Evolutionary conservation across 2,888 invertebrate species (phyloP).

Genomic region (Drosophila pseudotalamancana): DNA sequence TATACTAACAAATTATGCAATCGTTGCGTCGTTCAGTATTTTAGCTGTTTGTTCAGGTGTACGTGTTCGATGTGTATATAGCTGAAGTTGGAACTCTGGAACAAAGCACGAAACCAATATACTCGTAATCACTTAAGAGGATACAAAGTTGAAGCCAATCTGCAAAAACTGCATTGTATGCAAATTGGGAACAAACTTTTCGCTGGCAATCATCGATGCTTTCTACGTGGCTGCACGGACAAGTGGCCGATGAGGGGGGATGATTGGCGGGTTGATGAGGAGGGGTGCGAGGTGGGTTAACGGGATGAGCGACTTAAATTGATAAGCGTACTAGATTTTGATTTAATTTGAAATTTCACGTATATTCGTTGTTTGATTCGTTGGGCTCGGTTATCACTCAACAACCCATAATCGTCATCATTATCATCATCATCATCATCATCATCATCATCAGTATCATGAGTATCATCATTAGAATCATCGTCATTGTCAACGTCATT

Average conservation of each 20-base stretch:
- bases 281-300: not conserved
- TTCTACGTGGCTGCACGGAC: not conserved
- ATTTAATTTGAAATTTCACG: slow-evolving; percentile 37
- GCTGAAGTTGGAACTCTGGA: too few relatives aligned
- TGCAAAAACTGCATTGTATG: slow-evolving; percentile 69
- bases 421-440: slow-evolving; percentile 1
- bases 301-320: slow-evolving; percentile 38
- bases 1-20: too few relatives aligned
- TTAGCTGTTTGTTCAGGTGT: too few relatives aligned
- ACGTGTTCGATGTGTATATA: too few relatives aligned
- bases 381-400: slow-evolving; percentile 32
- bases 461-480: not conserved
- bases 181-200: slow-evolving; percentile 67
- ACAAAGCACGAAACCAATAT: not conserved
- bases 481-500: not conserved
- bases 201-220: slow-evolving; percentile 35
- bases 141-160: slow-evolving; percentile 21
- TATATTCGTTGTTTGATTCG: slow-evolving; percentile 23
- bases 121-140: not conserved
- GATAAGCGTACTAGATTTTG: slow-evolving; percentile 64
- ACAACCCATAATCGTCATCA: slow-evolving; percentile 7
- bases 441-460: not conserved
- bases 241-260: too few relatives aligned
- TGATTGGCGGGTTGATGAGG: not conserved
- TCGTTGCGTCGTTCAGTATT: too few relatives aligned